A percentile compares a stretch with the other conserved stretches of the same genome.
These are phyloP conservation scores for Tenualosa thibaudeaui DNA, from an alignment of 2,797 vertebrate genomes.

Conservation along the genomic window DNA sequence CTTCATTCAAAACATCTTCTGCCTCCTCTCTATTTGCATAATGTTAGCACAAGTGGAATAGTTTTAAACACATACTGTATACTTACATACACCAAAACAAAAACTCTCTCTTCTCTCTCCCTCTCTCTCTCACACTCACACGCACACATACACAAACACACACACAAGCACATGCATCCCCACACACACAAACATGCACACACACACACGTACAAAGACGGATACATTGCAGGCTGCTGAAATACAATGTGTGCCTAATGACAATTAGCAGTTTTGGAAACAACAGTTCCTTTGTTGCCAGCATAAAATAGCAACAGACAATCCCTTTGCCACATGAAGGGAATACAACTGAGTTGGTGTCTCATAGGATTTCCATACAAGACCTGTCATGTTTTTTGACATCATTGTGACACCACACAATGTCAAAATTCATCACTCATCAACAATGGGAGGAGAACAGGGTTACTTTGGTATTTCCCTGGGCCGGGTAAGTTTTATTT, in stretches of 20 bases:
- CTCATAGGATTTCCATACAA: too few relatives aligned
- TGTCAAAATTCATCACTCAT: too few relatives aligned
- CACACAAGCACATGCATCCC: not conserved
- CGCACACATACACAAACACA: not conserved
- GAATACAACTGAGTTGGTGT: not conserved
- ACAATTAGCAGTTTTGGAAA: not conserved
- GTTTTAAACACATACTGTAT: too few relatives aligned
- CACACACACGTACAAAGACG: too few relatives aligned
- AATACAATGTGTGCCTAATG: not conserved
- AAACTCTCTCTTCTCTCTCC: too few relatives aligned
- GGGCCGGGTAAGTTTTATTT: too few relatives aligned
- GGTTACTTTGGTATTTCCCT: too few relatives aligned
- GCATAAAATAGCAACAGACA: not conserved
- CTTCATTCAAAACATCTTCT: too few relatives aligned
- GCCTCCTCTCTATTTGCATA: not conserved
- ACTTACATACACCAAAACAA: too few relatives aligned
- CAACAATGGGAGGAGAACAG: too few relatives aligned
- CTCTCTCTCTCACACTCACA: not conserved
- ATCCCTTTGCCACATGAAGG: not conserved
- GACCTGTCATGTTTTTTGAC: not conserved
- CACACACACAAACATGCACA: not conserved
- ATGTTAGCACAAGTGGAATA: not conserved
- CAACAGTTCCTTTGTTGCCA: not conserved
- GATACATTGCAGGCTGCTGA: not conserved
- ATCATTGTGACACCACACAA: not conserved